phyloP scores from a whole-genome alignment of 1,140 invertebrate genomes.

The Pseudomyrmex flavicornis region DNA sequence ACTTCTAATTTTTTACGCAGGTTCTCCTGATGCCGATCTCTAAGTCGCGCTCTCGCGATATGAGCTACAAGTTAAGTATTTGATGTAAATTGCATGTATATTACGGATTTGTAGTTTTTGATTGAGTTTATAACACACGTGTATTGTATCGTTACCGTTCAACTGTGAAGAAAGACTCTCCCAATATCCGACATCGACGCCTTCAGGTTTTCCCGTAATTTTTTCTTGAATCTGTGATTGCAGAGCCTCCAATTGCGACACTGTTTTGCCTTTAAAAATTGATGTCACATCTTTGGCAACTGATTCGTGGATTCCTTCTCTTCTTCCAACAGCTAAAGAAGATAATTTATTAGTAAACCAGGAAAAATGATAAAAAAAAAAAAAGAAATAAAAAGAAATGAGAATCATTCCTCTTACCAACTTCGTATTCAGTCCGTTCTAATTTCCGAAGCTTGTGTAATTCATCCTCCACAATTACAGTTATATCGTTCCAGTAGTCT shows the following conservation, averaged over 20 bases:
- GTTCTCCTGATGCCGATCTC: conserved; percentile 97
- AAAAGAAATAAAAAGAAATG: not conserved
- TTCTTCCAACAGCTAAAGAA: conserved; percentile 87
- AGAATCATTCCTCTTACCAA: conserved; percentile 77
- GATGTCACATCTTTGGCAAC: conserved; percentile 95
- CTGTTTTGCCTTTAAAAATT: conserved; percentile 97
- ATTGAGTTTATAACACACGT: conserved; percentile 31
- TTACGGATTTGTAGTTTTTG: not conserved
- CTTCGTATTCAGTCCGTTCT: conserved; percentile 88
- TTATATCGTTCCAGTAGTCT: conserved; percentile 99
- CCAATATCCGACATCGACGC: conserved; percentile 99
- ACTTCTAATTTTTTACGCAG: conserved; percentile 95
- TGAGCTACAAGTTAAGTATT: conserved; percentile 88
- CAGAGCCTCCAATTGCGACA: conserved; percentile 92
- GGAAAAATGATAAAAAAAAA: conserved; percentile 28
- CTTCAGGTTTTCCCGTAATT: conserved; percentile 93
- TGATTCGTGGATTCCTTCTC: conserved; percentile 97
- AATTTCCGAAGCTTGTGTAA: conserved; percentile 94
- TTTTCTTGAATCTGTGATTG: conserved; percentile 96
- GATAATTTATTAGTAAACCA: conserved; percentile 8
- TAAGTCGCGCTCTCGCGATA: conserved; percentile 95
- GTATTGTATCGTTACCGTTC: conserved; percentile 87
- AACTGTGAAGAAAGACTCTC: conserved; percentile 96
- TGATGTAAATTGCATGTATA: not conserved
- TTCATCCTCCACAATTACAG: conserved; percentile 98